These are phyloP conservation scores for Catocala sponsa DNA, from an alignment of 2,888 invertebrate species.

Conservation along the genomic window DNA sequence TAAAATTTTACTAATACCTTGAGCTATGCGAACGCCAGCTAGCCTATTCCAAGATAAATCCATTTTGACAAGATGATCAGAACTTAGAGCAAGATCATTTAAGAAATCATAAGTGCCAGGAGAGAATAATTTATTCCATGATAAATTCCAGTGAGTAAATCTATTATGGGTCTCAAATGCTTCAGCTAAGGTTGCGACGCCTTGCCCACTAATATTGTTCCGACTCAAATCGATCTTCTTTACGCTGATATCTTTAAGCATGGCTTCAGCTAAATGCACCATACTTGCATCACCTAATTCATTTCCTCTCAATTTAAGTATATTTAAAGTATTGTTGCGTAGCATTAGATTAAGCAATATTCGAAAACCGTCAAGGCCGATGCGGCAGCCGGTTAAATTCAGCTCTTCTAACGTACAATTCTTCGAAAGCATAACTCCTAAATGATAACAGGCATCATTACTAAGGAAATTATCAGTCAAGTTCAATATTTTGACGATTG, in stretches of 20 bases:
- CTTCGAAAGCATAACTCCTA: constrained; percentile 67
- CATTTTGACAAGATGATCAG: constrained; percentile 56
- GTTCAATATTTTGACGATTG: constrained; percentile 60
- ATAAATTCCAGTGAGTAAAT: constrained; percentile 66
- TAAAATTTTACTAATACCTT: constrained; percentile 57
- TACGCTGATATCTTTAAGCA: constrained; percentile 60
- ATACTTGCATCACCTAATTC: constrained; percentile 63
- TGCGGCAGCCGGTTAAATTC: constrained; percentile 72
- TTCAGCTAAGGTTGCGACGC: constrained; percentile 56
- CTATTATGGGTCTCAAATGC: constrained; percentile 66
- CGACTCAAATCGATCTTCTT: constrained; percentile 64
- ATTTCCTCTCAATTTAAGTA: constrained; percentile 66
- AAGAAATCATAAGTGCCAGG: constrained; percentile 59
- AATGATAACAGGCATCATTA: constrained; percentile 72
- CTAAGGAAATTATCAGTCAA: constrained; percentile 73
- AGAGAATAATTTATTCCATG: constrained; percentile 69
- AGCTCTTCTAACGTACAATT: constrained; percentile 65
- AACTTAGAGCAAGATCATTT: constrained; percentile 57
- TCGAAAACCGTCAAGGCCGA: constrained; percentile 64
- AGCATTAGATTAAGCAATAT: constrained; percentile 55
- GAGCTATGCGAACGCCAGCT: constrained; percentile 56
- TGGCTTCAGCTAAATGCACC: constrained; percentile 56
- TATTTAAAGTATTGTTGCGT: constrained; percentile 55
- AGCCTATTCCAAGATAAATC: constrained; percentile 73
- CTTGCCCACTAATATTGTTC: constrained; percentile 65